A percentile compares a stretch with the other conserved stretches of the same genome.
Conservation (phyloP, 2,113 vertebrate species). For the Toxotes chatareus region DNA sequence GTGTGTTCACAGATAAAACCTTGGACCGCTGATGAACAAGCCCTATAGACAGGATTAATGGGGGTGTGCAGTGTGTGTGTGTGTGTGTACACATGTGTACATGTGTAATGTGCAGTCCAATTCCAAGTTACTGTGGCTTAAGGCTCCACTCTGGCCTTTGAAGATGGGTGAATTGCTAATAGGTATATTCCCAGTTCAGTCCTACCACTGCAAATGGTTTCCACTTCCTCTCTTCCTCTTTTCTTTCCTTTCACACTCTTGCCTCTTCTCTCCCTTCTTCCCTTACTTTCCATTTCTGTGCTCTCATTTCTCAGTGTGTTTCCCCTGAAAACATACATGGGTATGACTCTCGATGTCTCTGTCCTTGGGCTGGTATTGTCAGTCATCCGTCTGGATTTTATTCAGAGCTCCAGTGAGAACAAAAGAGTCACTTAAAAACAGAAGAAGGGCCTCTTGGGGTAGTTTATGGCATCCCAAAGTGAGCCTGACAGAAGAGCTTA, state of each 20-base stretch:
- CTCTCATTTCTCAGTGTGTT: background rate
- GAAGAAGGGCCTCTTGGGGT: slow-evolving; percentile 58
- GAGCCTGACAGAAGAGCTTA: slow-evolving; percentile 43
- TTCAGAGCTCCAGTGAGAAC: slow-evolving; percentile 22
- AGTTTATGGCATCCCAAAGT: slow-evolving; percentile 48
- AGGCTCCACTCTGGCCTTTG: slow-evolving; percentile 67
- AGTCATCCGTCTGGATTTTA: slow-evolving; percentile 41
- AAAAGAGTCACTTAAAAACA: slow-evolving; percentile 54
- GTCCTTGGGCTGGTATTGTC: slow-evolving; percentile 26
- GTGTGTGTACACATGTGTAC: background rate
- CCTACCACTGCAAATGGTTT: background rate
- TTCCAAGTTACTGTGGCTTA: slow-evolving; percentile 67
- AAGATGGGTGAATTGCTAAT: slow-evolving; percentile 74
- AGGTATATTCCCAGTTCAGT: slow-evolving; percentile 62
- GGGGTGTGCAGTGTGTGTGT: background rate
- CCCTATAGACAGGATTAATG: slow-evolving; percentile 46
- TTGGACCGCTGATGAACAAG: slow-evolving; percentile 34
- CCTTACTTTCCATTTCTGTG: background rate
- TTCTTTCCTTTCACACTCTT: background rate
- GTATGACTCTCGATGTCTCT: slow-evolving; percentile 1
- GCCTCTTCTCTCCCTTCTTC: background rate
- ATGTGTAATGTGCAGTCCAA: slow-evolving; percentile 22
- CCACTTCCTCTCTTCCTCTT: slow-evolving; percentile 9
- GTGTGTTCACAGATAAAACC: slow-evolving; percentile 51
- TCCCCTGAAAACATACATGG: background rate